Evolutionary conservation across 1,140 invertebrate genomes (phyloP), one percentile per base, ranked within the genome.

Genomic region (Pseudomyrmex pallidus): DNA sequence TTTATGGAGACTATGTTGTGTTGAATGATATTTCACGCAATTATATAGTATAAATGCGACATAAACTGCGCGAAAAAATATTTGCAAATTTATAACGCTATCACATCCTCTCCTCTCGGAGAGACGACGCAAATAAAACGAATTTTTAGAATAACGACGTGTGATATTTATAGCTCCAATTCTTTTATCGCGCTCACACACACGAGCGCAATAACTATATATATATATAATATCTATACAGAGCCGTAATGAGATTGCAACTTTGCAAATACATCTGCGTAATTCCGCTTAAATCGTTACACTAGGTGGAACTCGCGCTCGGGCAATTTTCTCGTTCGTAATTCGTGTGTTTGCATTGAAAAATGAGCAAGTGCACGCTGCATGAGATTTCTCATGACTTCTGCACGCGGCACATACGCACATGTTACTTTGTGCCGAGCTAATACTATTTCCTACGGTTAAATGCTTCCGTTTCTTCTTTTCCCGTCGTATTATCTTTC

Each of bases 311-410:
- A 50, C 56, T 59, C 22, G n/a, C 15, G 35, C 76, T 59, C 67
- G 20, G 20, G 56, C 66, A 72, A 78, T 78, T 78, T 78, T 70
- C 66, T 80, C 44, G 66, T 80, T 80, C 76, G 44, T 80, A 80
- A 80, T 80, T 80, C 54, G 66, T 80, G 54, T 80, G 76, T 80
- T 80, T 80, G 66, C 76, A 72, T 80, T 80, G 76, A 80, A 72
- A 80, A 80, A 80, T 80, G 76, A 80, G 44, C 54, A 54, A 80
- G 76, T 80, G 76, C 66, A 72, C 76, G 66, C 44, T 80, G 76
- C 66, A 70, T 80, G 76, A 72, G 76, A 72, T 80, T 80, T 80
- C 76, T 80, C 76, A 80, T 80, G 76, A 72, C 76, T 80, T 50
- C 54, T 80, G 10, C 35, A 35, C 35, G 35, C 76, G 22, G 67